A percentile compares a stretch with the other conserved stretches of the same genome.
phyloP scores from a whole-genome alignment of 2,113 vertebrate genomes.

The Esox niger region DNA sequence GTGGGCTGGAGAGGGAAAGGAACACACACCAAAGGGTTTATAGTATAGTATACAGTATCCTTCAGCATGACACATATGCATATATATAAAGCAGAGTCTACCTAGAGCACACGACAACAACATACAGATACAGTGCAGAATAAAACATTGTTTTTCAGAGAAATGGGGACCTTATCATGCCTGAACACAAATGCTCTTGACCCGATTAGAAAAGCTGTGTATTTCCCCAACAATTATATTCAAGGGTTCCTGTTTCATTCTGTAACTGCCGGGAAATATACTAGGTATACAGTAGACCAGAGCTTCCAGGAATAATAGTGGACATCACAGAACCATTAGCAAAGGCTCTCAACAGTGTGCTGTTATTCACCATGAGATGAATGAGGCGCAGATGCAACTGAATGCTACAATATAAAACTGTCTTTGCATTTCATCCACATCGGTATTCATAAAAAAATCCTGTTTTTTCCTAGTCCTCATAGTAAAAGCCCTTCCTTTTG shows the following conservation, averaged over 20 bases:
- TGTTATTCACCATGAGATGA: slow-evolving; percentile 35
- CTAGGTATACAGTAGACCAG: neutral
- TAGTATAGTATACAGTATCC: neutral
- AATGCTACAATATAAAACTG: slow-evolving; percentile 25
- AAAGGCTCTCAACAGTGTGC: slow-evolving; percentile 1
- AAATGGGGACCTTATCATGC: neutral
- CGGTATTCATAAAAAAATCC: slow-evolving; percentile 27
- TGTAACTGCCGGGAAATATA: neutral
- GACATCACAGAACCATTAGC: slow-evolving; percentile 4
- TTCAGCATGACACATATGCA: neutral
- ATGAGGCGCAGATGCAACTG: slow-evolving; percentile 23
- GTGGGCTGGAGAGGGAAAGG: slow-evolving; percentile 72
- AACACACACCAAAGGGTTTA: too few relatives aligned
- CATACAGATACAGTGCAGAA: neutral
- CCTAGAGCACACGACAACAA: too few relatives aligned
- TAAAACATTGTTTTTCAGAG: neutral
- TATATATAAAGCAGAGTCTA: neutral
- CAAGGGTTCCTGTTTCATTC: neutral
- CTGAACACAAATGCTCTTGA: neutral
- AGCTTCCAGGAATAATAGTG: slow-evolving; percentile 28
- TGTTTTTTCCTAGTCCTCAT: slow-evolving; percentile 31
- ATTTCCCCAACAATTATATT: neutral
- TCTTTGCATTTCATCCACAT: slow-evolving; percentile 17
- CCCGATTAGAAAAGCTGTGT: neutral
- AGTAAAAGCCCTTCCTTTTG: slow-evolving; percentile 43